Evolutionary conservation across 2,888 invertebrate species (phyloP).

Genomic region (Lithosia quadra): DNA sequence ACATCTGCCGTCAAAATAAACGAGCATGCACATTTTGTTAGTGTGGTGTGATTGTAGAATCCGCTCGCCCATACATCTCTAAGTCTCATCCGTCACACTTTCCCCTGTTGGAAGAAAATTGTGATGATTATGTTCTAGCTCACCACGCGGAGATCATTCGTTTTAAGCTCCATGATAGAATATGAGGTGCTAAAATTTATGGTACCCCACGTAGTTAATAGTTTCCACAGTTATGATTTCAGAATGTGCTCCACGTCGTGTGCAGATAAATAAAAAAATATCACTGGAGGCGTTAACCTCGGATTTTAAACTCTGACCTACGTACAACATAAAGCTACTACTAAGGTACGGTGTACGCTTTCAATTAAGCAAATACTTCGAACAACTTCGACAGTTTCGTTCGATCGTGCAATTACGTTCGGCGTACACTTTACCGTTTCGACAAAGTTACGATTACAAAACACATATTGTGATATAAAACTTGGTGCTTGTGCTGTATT

Average conservation of each 20-base stretch:
- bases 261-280: constrained; percentile 57
- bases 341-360: constrained; percentile 77
- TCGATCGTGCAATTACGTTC: constrained; percentile 37
- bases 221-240: constrained; percentile 29
- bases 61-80: constrained; percentile 84
- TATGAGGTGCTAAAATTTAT: constrained; percentile 46
- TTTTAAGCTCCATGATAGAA: constrained; percentile 34
- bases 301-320: constrained; percentile 73
- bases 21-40: constrained; percentile 73
- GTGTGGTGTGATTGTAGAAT: constrained; percentile 71
- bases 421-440: constrained; percentile 82
- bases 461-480: constrained; percentile 86
- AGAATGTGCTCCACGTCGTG: constrained; percentile 64
- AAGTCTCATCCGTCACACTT: constrained; percentile 75
- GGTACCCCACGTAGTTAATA: constrained; percentile 34
- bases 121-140: constrained; percentile 65
- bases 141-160: constrained; percentile 66
- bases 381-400: constrained; percentile 39
- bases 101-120: constrained; percentile 76
- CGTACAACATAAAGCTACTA: constrained; percentile 86
- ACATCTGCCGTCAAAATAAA: constrained; percentile 63
- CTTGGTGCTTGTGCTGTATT: constrained; percentile 86
- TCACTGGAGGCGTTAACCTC: constrained; percentile 68
- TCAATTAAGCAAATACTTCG: constrained; percentile 37
- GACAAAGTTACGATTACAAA: constrained; percentile 84